A percentile compares a stretch with the other conserved stretches of the same genome.
Evolutionary conservation across 2,888 invertebrate genomes (phyloP).

Genomic region (Flabesymbios commensalis): DNA sequence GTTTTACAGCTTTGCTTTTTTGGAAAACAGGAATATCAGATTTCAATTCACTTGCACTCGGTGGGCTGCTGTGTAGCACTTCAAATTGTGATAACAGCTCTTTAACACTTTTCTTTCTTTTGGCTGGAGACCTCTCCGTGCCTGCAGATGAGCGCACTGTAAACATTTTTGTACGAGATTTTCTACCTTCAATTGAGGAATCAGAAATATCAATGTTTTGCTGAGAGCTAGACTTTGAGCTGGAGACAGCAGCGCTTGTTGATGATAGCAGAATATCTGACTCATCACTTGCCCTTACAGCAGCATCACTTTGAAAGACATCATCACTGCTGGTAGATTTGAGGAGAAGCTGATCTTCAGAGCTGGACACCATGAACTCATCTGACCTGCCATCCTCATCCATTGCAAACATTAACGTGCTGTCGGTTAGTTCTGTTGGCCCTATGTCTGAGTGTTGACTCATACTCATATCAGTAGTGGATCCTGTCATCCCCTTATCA

Average conservation of each 20-base stretch:
- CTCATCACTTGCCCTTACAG: background rate
- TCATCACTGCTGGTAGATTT: no score
- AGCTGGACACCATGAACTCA: no score
- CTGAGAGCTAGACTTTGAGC: background rate
- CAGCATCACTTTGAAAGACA: background rate
- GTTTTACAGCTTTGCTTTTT: no score
- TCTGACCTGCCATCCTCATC: no score
- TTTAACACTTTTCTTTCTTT: slow-evolving; percentile 1
- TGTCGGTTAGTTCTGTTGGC: no score
- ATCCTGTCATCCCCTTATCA: no score
- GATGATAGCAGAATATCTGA: background rate
- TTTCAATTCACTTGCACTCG: no score
- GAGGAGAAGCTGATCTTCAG: no score
- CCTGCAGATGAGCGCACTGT: background rate
- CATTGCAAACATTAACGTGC: no score
- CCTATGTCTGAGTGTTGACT: no score
- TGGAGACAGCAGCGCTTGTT: background rate
- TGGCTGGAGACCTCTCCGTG: background rate
- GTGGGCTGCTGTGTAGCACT: background rate
- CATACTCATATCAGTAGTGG: no score
- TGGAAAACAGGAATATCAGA: no score
- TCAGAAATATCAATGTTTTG: background rate
- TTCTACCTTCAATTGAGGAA: background rate
- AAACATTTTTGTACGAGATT: background rate
- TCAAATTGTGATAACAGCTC: slow-evolving; percentile 1